Conservation (phyloP, 2,888 invertebrate genomes). For the Ophion obscuratus region DNA sequence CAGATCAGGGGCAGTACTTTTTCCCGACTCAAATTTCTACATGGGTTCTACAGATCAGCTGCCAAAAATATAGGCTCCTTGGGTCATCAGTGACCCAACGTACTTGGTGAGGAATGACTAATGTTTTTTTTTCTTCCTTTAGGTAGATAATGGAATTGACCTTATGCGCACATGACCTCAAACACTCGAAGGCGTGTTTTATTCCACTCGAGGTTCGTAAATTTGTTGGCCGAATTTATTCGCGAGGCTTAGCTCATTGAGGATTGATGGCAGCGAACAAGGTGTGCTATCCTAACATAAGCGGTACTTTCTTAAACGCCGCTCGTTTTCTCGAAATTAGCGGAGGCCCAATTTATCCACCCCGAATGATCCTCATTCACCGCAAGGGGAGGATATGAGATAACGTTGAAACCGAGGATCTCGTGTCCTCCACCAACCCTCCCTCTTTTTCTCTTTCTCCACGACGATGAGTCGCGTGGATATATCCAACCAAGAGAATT, state of each 20-base stretch:
- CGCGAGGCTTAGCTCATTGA: not conserved
- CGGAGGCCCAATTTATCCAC: conserved; percentile 6
- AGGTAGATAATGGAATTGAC: too few relatives aligned
- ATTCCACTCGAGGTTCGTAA: not conserved
- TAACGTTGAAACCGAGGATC: conserved; percentile 7
- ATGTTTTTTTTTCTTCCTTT: too few relatives aligned
- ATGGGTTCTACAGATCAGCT: too few relatives aligned
- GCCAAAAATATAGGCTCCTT: too few relatives aligned
- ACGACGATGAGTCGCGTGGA: conserved; percentile 7
- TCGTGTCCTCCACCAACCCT: not conserved
- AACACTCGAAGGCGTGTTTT: too few relatives aligned
- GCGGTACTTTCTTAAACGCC: not conserved
- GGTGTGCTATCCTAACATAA: not conserved
- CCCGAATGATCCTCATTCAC: not conserved
- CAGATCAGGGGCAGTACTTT: too few relatives aligned
- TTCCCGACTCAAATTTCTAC: too few relatives aligned
- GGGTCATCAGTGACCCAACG: too few relatives aligned
- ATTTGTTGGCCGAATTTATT: not conserved
- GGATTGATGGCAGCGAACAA: not conserved
- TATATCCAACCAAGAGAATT: not conserved
- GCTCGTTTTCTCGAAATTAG: conserved; percentile 16
- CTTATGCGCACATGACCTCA: too few relatives aligned
- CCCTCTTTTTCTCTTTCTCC: not conserved
- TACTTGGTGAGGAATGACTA: too few relatives aligned
- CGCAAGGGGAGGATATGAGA: conserved; percentile 15